Evolutionary conservation across 2,888 invertebrate species (phyloP), one percentile per base, ranked within the genome.

Genomic region (Cheilosia impressa): DNA sequence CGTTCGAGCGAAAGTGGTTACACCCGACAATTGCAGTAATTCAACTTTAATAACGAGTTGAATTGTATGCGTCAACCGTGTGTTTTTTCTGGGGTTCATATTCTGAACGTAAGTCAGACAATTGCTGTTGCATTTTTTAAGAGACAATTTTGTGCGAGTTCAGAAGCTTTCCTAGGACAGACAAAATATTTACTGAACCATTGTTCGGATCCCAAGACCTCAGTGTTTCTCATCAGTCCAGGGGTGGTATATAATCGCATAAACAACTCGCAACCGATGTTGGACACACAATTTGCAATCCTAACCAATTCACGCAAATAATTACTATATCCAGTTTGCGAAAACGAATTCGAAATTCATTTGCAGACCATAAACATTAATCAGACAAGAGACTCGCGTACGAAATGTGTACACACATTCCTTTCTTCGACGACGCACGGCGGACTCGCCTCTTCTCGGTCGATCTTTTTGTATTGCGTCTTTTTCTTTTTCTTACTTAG

Each of bases 1-100:
- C 31, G 53, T 34, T 31, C 47, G 58, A 38, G 72, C 15, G 72
- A 72, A 72, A 72, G 72, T 72, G 72, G 53, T 62, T 62, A 41
- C 27, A 31, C 43, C 2, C 47, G 63, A 50, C 22, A 34, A 22
- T 17, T 47, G 58, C 58, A 47, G 47, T 34, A 58, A 58, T 71
- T n/a, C 34, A 27, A 17, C 1, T 57, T 57, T 47, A 7, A n/a
- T 47, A 50, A 71, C 53, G 19, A 19, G 10, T 60, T 60, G 41
- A 45, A 68, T 31, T 22, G 24, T 13, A 15, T 43, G n/a, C 43
- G 7, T 17, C 13, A 38, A 38, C 13, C 13, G 38, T 38, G 34
- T 13, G 38, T 38, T 4, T 9, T 31, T 31, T 24, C 24, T 27
- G 5, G 2, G 22, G 22, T 2, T 6, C 27, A 27, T 5, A 6